Evolutionary conservation across 2,113 vertebrate genomes (phyloP), one percentile per base, ranked within the genome.

Genomic region (Chiloscyllium plagiosum): DNA sequence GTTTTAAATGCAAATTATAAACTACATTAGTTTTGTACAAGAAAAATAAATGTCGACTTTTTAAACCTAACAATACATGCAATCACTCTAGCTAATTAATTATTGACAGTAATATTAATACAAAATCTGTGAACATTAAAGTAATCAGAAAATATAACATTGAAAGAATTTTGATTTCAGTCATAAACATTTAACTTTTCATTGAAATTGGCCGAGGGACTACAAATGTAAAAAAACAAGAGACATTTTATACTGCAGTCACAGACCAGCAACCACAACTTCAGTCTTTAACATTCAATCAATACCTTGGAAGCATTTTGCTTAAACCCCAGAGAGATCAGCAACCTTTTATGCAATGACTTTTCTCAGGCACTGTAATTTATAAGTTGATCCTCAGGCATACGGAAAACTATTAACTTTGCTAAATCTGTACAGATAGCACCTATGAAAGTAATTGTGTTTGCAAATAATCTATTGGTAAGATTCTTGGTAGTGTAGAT

Each of bases 271-370:
- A 52, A 70, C 33, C 69, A 13, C 69, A 76, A 22, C 42, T 76
- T 95, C 94, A 72, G 69, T 47, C 42, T 72, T 95, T 29, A 95
- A 95, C 94, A 72, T 95, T 72, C 37, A 52, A 95, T 95, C 94
- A 52, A 95, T 72, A 70, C 24, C 3, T 33, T 0, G 24, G 47
- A 95, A 70, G 42, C 68, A 33, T 26, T 52, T 24, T 13, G 68
- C 13, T 52, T 22, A 15, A 95, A 50, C 42, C 47, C 94, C 94
- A 95, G 17, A 37, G 65, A 94, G 65, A 69, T 50, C 66, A 5
- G 19, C 33, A 61, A 68, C 61, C 50, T 50, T 76, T 50, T 95
- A 52, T 70, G 72, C 69, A 52, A 47, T 95, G 94, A 95, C 33
- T 26, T 72, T 95, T 95, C 26, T 72, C 93, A 95, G 42, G 68